Evolutionary conservation across 2,113 vertebrate species (phyloP), one percentile per base, ranked within the genome.

Genomic region (Hemibagrus wyckioides): DNA sequence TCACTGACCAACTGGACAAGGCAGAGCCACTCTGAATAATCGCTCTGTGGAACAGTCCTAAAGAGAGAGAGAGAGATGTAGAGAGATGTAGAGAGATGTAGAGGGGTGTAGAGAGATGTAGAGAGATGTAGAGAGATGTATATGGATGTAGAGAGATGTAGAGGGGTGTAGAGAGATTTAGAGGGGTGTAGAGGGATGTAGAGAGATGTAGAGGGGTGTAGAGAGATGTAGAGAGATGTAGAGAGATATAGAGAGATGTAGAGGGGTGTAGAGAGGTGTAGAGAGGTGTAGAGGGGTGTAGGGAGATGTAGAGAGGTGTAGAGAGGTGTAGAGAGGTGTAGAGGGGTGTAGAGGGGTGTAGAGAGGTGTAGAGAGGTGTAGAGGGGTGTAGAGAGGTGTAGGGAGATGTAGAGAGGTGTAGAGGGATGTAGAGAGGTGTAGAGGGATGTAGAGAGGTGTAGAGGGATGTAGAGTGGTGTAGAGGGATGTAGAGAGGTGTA

Each of bases 21-120:
- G 98, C 98, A 0, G 98, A 99, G 36, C 98, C 98, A 0, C 98
- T 99, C 90, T 99, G 98, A 92, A 99, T 99, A 94, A 99, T 98
- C 88, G 98, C 98, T 94, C 98, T 95, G 95, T 99, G 98, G 94
- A 99, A 99, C 83, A 99, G 96, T 89, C 98, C 98, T 99, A 94
- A 13, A 89, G 81, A 86, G 76, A 91, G 73, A 86, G 13, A 88
- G 25, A 79, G 48, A 80, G 19, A 67, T 33, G n/a, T 4, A 61
- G 50, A 39, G 25, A 57, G 13, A 59, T 36, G 36, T 39, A 82
- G 59, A 39, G 41, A 65, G 14, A n/a, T n/a, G n/a, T n/a, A n/a
- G n/a, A n/a, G n/a, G n/a, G n/a, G n/a, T n/a, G n/a, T 8, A 79
- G 61, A 56, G 69, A 88, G 48, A 57, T 61, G 4, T 23, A 65